Percentiles rank a stretch among this genome's conserved stretches.
Conservation (phyloP, 2,888 invertebrate species). For the Habroteleia sp. region DNA sequence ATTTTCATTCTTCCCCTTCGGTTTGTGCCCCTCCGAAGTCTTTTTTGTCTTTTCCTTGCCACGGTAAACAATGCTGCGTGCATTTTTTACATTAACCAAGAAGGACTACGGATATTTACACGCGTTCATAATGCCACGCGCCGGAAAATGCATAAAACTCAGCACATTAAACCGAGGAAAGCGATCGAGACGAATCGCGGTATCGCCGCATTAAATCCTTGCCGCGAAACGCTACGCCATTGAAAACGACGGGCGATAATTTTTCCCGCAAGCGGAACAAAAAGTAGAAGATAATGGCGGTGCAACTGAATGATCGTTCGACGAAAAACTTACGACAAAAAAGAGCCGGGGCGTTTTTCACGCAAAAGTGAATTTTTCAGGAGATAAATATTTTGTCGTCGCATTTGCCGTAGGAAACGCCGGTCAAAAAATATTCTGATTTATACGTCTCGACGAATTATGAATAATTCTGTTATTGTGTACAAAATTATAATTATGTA, state of each 20-base stretch:
- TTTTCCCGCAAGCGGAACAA: slow-evolving; percentile 47
- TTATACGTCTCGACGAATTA: no score
- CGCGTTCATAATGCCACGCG: slow-evolving; percentile 14
- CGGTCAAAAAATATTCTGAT: neutral
- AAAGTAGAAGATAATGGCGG: slow-evolving; percentile 43
- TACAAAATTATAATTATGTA: no score
- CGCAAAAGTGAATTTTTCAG: slow-evolving; percentile 11
- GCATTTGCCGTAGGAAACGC: slow-evolving; percentile 10
- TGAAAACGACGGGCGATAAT: slow-evolving; percentile 45
- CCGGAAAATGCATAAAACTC: slow-evolving; percentile 53
- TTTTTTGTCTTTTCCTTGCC: neutral
- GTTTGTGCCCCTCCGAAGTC: slow-evolving; percentile 39
- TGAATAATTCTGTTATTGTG: no score
- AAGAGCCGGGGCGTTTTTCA: slow-evolving; percentile 17
- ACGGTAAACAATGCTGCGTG: slow-evolving; percentile 29
- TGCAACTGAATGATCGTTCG: slow-evolving; percentile 29
- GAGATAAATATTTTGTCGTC: slow-evolving; percentile 15
- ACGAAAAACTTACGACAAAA: slow-evolving; percentile 7
- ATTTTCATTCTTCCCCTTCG: slow-evolving; percentile 55
- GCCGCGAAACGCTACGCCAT: slow-evolving; percentile 28
- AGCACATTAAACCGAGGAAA: slow-evolving; percentile 49
- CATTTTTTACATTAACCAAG: slow-evolving; percentile 31
- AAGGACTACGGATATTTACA: slow-evolving; percentile 21
- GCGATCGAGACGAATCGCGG: slow-evolving; percentile 52
- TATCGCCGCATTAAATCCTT: slow-evolving; percentile 48